Evolutionary conservation across 2,888 invertebrate genomes (phyloP).

Genomic region (Thymelicus sylvestris): DNA sequence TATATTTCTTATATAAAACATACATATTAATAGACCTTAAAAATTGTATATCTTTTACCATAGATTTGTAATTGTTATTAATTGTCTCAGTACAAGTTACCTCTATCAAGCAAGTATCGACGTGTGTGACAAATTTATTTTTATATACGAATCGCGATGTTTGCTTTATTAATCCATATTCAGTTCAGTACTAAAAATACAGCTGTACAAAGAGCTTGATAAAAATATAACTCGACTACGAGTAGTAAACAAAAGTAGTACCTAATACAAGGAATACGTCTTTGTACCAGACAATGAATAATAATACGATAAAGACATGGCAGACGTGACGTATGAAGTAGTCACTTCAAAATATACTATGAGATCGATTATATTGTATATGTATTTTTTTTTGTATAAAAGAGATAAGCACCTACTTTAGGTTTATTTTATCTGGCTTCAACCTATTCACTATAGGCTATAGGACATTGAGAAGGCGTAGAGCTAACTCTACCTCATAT

Average conservation of each 20-base stretch:
- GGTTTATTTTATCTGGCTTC: too few species aligned
- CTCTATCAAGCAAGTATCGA: background rate
- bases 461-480: too few species aligned
- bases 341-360: too few species aligned
- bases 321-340: background rate
- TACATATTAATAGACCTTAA: too few species aligned
- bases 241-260: background rate
- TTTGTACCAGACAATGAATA: background rate
- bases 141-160: background rate
- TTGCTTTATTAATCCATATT: background rate
- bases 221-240: background rate
- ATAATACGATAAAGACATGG: background rate
- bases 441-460: too few species aligned
- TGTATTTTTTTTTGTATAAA: too few species aligned
- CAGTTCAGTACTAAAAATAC: background rate
- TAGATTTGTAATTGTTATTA: background rate
- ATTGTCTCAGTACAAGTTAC: background rate
- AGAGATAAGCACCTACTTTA: too few species aligned
- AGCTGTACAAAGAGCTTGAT: slow-evolving; percentile 2
- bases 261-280: background rate
- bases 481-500: too few species aligned
- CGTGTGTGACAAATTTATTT: slow-evolving; percentile 5
- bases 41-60: too few species aligned
- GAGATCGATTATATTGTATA: too few species aligned
- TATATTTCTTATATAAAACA: too few species aligned